Evolutionary conservation across 2,113 vertebrate species (phyloP).

Genomic region (Rattus norvegicus): GRCr8 NC_086019.1:157414501-157415000

Average conservation of each 20-base stretch:
- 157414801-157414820: not conserved
- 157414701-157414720: not conserved
- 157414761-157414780: not conserved
- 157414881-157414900: not conserved
- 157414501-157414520: not conserved
- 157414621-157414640: not conserved
- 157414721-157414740: not conserved
- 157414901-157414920: not conserved
- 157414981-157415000: not conserved
- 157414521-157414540: not conserved
- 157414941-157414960: not conserved
- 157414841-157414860: not conserved
- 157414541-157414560: not conserved
- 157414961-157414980: slow-evolving; percentile 16
- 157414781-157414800: not conserved
- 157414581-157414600: not conserved
- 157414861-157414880: not conserved
- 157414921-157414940: not conserved
- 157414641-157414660: not conserved
- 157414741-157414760: not conserved
- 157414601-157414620: not conserved
- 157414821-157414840: not conserved
- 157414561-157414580: not conserved
- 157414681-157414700: not conserved
- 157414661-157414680: not conserved